Evolutionary conservation across 2,113 vertebrate species (phyloP).

Genomic region (Tautogolabrus adspersus): DNA sequence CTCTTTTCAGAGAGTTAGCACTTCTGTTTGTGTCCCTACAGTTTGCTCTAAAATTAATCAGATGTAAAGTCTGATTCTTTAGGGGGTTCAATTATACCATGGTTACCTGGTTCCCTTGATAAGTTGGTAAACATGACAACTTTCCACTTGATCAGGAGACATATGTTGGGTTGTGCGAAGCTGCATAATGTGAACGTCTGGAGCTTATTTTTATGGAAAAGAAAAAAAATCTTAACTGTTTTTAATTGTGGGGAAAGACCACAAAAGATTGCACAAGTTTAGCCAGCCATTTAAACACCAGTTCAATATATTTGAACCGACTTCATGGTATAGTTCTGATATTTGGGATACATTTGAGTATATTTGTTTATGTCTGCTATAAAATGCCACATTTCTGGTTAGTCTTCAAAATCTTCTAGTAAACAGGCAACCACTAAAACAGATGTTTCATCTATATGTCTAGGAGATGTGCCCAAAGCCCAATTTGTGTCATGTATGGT

Average conservation of each 20-base stretch:
- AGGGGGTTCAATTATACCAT: neutral
- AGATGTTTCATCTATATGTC: constrained; percentile 11
- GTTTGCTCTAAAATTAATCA: neutral
- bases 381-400: neutral
- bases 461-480: constrained; percentile 2
- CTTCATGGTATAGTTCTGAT: no score
- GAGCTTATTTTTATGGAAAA: no score
- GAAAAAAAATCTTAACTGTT: neutral
- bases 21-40: neutral
- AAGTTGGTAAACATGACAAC: neutral
- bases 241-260: no score
- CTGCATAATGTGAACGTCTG: neutral
- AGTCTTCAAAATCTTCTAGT: neutral
- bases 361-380: neutral
- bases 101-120: neutral
- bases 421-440: neutral
- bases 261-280: no score
- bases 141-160: neutral
- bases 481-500: constrained; percentile 12
- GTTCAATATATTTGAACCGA: neutral
- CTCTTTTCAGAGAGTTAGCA: neutral
- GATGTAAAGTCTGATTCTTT: neutral
- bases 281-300: neutral
- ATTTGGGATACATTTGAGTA: neutral
- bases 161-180: neutral